Evolutionary conservation across 1,140 invertebrate species (phyloP).

Genomic region (Leptonema lineaticorne): DNA sequence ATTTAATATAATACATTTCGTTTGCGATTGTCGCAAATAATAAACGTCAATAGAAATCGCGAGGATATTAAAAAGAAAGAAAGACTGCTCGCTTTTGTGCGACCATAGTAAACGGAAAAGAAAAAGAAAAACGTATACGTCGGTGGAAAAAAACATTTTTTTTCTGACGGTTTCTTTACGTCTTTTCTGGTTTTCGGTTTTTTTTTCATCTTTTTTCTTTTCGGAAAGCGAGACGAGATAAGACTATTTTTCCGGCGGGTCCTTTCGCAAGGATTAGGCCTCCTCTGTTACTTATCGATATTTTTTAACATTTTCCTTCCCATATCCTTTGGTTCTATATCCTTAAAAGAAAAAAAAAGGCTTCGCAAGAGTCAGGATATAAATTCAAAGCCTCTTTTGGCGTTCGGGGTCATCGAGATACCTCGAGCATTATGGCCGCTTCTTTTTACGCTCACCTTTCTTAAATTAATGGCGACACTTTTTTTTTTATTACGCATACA

Average conservation of each 20-base stretch:
- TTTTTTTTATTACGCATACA: slow-evolving; percentile 20
- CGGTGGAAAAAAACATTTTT: no score
- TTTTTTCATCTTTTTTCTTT: background rate
- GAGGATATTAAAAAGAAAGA: slow-evolving; percentile 17
- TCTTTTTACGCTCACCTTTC: slow-evolving; percentile 15
- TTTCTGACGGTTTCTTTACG: slow-evolving; percentile 3
- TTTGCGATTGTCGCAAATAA: slow-evolving; percentile 16
- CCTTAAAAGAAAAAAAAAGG: slow-evolving; percentile 24
- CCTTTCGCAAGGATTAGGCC: slow-evolving; percentile 13
- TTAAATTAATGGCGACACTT: slow-evolving; percentile 22
- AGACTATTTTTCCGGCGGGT: slow-evolving; percentile 6
- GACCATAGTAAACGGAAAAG: no score
- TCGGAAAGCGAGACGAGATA: background rate
- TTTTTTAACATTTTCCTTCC: slow-evolving; percentile 23
- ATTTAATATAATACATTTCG: slow-evolving; percentile 13
- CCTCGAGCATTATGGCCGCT: no score
- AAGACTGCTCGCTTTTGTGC: slow-evolving; percentile 15
- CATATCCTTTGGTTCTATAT: slow-evolving; percentile 1
- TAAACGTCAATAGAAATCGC: slow-evolving; percentile 12
- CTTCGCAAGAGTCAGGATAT: slow-evolving; percentile 20
- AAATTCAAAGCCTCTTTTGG: slow-evolving; percentile 27
- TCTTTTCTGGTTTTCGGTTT: no score
- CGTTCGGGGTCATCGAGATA: slow-evolving; percentile 21
- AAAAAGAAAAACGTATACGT: no score
- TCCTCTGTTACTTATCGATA: slow-evolving; percentile 24